Conservation (phyloP, 1,140 invertebrate species). For the Anthonomus grandis region DNA sequence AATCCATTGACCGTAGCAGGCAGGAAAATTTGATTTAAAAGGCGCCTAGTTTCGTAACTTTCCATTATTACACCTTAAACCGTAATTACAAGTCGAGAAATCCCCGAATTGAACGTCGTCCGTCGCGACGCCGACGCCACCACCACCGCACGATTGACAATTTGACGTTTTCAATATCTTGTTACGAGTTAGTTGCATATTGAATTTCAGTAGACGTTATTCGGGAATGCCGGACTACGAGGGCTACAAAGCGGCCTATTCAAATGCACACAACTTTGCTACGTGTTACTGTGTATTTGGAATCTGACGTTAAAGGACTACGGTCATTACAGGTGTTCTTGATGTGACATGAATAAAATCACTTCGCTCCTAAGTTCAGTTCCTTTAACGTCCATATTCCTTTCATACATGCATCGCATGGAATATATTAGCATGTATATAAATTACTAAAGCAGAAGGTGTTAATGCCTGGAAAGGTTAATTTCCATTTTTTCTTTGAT, state of each 20-base stretch:
- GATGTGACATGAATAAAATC: no score
- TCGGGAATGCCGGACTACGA: slow-evolving; percentile 7
- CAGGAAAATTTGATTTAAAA: slow-evolving; percentile 25
- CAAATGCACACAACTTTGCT: slow-evolving; percentile 18
- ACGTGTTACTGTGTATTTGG: slow-evolving; percentile 10
- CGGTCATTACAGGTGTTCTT: slow-evolving; percentile 9
- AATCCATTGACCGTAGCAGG: slow-evolving; percentile 26
- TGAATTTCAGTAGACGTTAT: slow-evolving; percentile 21
- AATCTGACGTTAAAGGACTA: background rate
- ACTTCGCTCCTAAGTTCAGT: no score
- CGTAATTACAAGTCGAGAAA: slow-evolving; percentile 27
- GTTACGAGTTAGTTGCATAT: slow-evolving; percentile 24
- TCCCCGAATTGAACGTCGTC: slow-evolving; percentile 20
- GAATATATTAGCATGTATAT: no score
- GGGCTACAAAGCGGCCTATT: slow-evolving; percentile 13
- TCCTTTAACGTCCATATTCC: no score
- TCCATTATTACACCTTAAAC: slow-evolving; percentile 26
- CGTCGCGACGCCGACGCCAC: slow-evolving; percentile 5
- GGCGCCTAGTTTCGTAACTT: slow-evolving; percentile 22
- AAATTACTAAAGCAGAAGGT: no score
- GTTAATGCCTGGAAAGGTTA: no score
- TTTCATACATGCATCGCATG: no score
- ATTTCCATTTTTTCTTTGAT: no score
- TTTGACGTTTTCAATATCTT: slow-evolving; percentile 27
- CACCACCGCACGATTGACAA: slow-evolving; percentile 18